Evolutionary conservation across 1,140 invertebrate species (phyloP).

Genomic region (Leptinotarsa defecta): DNA sequence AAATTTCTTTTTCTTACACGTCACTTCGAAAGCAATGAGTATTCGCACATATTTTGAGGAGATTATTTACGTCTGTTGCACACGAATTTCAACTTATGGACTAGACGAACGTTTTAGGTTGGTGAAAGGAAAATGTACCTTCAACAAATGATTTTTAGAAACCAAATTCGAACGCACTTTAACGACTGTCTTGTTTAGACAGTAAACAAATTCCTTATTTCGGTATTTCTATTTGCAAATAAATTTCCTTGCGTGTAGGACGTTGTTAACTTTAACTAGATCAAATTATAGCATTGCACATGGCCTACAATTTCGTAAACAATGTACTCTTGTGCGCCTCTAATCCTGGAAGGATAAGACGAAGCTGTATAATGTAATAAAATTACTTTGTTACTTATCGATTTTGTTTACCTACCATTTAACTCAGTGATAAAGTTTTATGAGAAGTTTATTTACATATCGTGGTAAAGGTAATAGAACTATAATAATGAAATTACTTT

Average conservation of each 20-base stretch:
- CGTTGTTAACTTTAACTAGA: constrained; percentile 1
- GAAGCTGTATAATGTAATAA: background rate
- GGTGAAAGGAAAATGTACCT: too few species aligned
- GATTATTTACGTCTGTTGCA: too few species aligned
- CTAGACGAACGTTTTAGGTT: too few species aligned
- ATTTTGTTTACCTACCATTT: background rate
- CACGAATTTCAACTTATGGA: too few species aligned
- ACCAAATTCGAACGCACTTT: too few species aligned
- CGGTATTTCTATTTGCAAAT: background rate
- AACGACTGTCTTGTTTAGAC: too few species aligned
- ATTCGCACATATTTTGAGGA: too few species aligned
- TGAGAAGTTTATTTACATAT: background rate
- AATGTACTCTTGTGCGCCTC: background rate
- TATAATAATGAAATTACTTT: background rate
- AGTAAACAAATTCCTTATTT: too few species aligned
- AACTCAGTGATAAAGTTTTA: background rate
- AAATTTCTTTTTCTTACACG: too few species aligned
- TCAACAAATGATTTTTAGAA: too few species aligned
- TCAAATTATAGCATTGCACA: background rate
- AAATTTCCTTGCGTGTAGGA: constrained; percentile 6
- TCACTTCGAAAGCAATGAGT: too few species aligned
- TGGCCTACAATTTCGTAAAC: background rate
- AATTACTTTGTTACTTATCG: background rate
- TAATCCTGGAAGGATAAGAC: background rate
- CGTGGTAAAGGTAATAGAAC: background rate